Conservation (phyloP, 1,140 invertebrate species). For the Araneus ventricosus region DNA sequence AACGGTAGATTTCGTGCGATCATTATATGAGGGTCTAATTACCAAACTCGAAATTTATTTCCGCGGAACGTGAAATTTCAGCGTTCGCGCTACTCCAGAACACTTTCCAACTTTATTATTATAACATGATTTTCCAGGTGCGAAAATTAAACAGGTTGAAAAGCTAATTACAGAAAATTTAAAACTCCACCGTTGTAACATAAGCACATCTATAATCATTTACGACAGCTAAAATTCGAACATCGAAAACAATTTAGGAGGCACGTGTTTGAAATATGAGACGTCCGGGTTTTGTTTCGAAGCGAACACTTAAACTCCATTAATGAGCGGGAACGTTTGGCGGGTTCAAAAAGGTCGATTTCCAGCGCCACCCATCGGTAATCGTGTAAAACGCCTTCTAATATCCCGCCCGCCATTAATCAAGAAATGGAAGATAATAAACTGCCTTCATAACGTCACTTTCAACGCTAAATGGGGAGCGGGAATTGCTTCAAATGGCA, state of each 20-base stretch:
- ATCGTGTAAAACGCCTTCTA: constrained; percentile 74
- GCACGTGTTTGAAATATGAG: constrained; percentile 73
- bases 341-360: constrained; percentile 72
- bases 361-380: constrained; percentile 67
- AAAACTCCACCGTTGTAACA: constrained; percentile 73
- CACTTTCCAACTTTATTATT: constrained; percentile 69
- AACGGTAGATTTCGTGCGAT: neutral
- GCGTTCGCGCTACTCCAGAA: constrained; percentile 20
- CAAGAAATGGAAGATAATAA: constrained; percentile 75
- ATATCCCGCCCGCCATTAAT: constrained; percentile 73
- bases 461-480: constrained; percentile 73
- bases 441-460: constrained; percentile 75
- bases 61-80: neutral
- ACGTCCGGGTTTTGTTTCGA: constrained; percentile 67
- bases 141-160: constrained; percentile 75
- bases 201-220: constrained; percentile 75
- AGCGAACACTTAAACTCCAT: constrained; percentile 72
- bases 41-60: constrained; percentile 56
- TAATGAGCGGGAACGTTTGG: constrained; percentile 72
- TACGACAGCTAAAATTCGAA: constrained; percentile 74
- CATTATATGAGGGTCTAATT: constrained; percentile 50
- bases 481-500: constrained; percentile 75
- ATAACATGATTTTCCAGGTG: constrained; percentile 70
- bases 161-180: constrained; percentile 75
- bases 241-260: constrained; percentile 75